Evolutionary conservation across 2,888 invertebrate genomes (phyloP), one percentile per base, ranked within the genome.

Genomic region (Pseudococcus viburni): DNA sequence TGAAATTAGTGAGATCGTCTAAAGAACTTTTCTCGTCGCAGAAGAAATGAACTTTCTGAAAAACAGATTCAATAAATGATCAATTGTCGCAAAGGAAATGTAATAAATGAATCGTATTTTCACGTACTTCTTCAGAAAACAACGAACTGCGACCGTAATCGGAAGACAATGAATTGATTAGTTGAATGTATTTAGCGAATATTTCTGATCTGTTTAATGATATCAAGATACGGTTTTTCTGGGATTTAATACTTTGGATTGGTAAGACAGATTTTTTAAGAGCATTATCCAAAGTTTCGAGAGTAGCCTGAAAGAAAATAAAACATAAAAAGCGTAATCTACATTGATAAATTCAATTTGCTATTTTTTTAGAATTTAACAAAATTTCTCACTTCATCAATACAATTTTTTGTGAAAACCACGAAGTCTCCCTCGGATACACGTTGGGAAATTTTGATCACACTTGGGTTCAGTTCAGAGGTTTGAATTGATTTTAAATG

Each of bases 1-100:
- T 85, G 4, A 39, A 64, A 64, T 64, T 64, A 7, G 85, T 85
- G 8, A 85, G 26, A 64, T 85, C 85, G 6, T 85, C 11, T 12
- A 19, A n/a, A 19, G 64, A 85, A 39, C 1, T 19, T 39, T 64
- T 64, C 12, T n/a, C 33, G 17, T 85, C 85, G n/a, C 51, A 19
- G 19, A 64, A 42, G 33, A 85, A 59, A 64, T 4, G 11, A 12
- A 85, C 33, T 39, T 39, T 15, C 85, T 85, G 42, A 42, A 15
- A 33, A 33, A 3, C 8, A 8, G 19, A 19, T 17, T 33, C 33
- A 17, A 33, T 11, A 17, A 73, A 51, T 12, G 15, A 51, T 51
- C 12, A 51, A 11, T 51, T 33, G 26, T 33, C 11, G 48, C 12
- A 51, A 9, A 51, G 0, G 4, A 9, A 51, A 15, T 51, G 22